phyloP scores from a whole-genome alignment of 2,888 invertebrate species.

The Neria commutata region DNA sequence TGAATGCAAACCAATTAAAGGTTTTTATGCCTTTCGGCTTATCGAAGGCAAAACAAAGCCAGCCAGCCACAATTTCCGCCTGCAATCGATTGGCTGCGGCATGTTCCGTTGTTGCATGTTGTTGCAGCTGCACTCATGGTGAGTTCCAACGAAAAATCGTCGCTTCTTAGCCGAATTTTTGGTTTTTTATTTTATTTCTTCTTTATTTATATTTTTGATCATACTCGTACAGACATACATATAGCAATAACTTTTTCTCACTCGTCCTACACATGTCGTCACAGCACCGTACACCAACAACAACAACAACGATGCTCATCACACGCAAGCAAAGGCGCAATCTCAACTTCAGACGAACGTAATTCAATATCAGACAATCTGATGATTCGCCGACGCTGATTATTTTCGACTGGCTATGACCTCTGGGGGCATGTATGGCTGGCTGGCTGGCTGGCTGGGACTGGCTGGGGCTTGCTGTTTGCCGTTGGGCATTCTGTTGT shows the following conservation, averaged over 20 bases:
- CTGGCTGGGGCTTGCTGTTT: too few relatives aligned
- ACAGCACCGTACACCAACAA: not conserved
- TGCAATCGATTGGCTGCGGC: too few relatives aligned
- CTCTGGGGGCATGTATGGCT: too few relatives aligned
- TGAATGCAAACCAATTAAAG: slow-evolving; percentile 2
- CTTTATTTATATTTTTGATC: not conserved
- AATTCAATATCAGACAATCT: slow-evolving; percentile 1
- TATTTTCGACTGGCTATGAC: not conserved
- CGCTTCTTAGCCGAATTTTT: not conserved
- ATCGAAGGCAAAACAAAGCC: not conserved
- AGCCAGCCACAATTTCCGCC: not conserved
- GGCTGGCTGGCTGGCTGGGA: too few relatives aligned
- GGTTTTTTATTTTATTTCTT: not conserved
- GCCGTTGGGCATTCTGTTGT: too few relatives aligned
- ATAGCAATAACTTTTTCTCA: not conserved
- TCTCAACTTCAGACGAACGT: not conserved
- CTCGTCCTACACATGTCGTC: not conserved
- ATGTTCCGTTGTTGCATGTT: not conserved
- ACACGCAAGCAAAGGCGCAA: too few relatives aligned
- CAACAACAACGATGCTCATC: slow-evolving; percentile 5
- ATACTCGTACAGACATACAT: slow-evolving; percentile 3
- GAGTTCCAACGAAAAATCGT: too few relatives aligned
- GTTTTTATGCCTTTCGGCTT: not conserved
- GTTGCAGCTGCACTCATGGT: not conserved
- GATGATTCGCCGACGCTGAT: slow-evolving; percentile 1